Percentiles rank a stretch among this genome's conserved stretches.
phyloP scores from a whole-genome alignment of 2,113 vertebrate species.

The Rhineura floridana region DNA sequence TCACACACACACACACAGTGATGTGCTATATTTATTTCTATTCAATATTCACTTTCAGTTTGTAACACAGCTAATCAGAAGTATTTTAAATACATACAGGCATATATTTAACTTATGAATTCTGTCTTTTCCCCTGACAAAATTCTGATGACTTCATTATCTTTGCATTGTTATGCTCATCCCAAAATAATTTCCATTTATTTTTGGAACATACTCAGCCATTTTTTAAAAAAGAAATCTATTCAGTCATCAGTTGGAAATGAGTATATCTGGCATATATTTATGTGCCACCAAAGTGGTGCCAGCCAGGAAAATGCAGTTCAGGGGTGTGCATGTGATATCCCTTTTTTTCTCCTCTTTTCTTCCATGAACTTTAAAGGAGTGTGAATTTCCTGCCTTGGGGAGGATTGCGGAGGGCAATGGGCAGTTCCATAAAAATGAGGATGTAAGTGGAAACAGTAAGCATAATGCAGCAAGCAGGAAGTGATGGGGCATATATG shows the following conservation, averaged over 20 bases:
- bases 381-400: neutral
- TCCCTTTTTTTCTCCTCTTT: neutral
- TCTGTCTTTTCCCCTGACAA: conserved; percentile 10
- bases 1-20: neutral
- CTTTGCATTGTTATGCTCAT: neutral
- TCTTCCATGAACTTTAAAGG: neutral
- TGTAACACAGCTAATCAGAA: neutral
- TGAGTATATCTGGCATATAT: neutral
- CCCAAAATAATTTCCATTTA: conserved; percentile 28
- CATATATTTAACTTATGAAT: neutral
- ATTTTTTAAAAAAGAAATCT: neutral
- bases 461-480: neutral
- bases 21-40: neutral
- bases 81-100: neutral
- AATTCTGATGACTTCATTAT: neutral
- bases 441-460: neutral
- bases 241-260: neutral
- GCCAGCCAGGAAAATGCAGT: neutral
- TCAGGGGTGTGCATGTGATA: no score
- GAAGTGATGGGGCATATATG: no score
- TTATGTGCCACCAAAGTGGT: neutral
- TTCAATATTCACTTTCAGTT: neutral
- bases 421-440: neutral
- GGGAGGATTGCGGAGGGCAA: neutral
- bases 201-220: conserved; percentile 23